Evolutionary conservation across 1,140 invertebrate genomes (phyloP).

Genomic region (Drosophila jambulina): DNA sequence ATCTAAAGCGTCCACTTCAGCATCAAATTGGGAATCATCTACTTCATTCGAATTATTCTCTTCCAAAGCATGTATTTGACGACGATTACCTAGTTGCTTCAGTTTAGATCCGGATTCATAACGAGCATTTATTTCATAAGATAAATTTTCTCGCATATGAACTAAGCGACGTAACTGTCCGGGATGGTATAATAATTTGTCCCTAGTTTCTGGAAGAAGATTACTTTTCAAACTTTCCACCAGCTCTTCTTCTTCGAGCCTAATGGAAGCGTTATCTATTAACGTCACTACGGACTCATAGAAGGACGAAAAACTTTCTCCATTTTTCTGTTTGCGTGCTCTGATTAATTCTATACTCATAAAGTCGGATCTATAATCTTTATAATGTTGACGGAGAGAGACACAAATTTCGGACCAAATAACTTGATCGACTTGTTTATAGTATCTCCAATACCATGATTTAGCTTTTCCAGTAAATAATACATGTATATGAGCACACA

Average conservation of each 20-base stretch:
- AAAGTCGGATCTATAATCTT: conserved; percentile 18
- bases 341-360: conserved; percentile 15
- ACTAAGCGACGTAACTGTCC: conserved; percentile 1
- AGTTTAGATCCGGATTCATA: not conserved
- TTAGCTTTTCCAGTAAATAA: not conserved
- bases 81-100: not conserved
- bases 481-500: not conserved
- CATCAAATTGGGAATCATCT: too few relatives aligned
- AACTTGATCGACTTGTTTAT: conserved; percentile 2
- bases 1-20: not conserved
- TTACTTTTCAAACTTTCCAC: not conserved
- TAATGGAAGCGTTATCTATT: not conserved
- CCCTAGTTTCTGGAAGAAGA: not conserved
- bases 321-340: conserved; percentile 3
- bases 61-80: not conserved
- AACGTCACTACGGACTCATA: not conserved
- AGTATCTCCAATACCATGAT: not conserved
- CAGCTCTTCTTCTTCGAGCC: not conserved
- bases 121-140: not conserved
- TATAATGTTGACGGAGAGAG: conserved; percentile 27
- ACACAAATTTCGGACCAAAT: conserved; percentile 12
- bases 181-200: not conserved
- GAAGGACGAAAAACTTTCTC: not conserved
- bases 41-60: not conserved
- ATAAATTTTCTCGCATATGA: not conserved